Evolutionary conservation across 1,140 invertebrate genomes (phyloP).

Genomic region (Chymomyza costata): DNA sequence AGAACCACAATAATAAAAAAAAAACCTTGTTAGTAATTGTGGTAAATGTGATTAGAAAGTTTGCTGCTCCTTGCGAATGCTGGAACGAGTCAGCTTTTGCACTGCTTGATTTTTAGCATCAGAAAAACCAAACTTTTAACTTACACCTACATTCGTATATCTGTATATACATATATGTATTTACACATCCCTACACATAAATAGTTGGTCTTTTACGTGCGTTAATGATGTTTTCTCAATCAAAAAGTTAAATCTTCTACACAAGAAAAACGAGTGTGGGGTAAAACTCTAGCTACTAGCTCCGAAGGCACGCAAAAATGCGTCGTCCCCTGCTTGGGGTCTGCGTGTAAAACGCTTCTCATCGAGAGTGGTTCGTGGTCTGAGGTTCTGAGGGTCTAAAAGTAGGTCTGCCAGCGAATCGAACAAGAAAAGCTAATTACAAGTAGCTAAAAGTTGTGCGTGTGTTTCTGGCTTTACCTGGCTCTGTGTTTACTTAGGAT

Average conservation of each 20-base stretch:
- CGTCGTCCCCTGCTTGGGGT: conserved; percentile 27
- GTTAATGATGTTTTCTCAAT: conserved; percentile 73
- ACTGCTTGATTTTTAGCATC: conserved; percentile 66
- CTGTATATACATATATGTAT: not conserved
- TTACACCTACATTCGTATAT: conserved; percentile 27
- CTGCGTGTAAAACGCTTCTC: conserved; percentile 46
- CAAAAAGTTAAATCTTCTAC: conserved; percentile 69
- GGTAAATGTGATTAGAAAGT: conserved; percentile 72
- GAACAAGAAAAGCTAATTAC: conserved; percentile 72
- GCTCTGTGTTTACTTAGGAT: conserved; percentile 11
- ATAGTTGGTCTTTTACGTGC: conserved; percentile 70
- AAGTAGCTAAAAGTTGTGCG: conserved; percentile 69
- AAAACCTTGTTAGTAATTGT: conserved; percentile 72
- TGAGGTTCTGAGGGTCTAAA: conserved; percentile 16
- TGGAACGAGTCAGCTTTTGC: conserved; percentile 23
- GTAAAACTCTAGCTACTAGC: conserved; percentile 53
- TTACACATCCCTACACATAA: conserved; percentile 36
- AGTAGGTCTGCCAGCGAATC: conserved; percentile 59
- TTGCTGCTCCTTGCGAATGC: conserved; percentile 28
- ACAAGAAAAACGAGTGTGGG: conserved; percentile 53
- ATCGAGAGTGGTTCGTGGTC: no score
- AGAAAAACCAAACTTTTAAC: conserved; percentile 66
- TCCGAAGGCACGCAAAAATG: conserved; percentile 47
- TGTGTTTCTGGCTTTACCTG: conserved; percentile 48
- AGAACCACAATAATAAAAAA: conserved; percentile 39